Percentiles rank a stretch among this genome's conserved stretches.
Evolutionary conservation across 2,113 vertebrate genomes (phyloP).

Genomic region (Nibea albiflora): DNA sequence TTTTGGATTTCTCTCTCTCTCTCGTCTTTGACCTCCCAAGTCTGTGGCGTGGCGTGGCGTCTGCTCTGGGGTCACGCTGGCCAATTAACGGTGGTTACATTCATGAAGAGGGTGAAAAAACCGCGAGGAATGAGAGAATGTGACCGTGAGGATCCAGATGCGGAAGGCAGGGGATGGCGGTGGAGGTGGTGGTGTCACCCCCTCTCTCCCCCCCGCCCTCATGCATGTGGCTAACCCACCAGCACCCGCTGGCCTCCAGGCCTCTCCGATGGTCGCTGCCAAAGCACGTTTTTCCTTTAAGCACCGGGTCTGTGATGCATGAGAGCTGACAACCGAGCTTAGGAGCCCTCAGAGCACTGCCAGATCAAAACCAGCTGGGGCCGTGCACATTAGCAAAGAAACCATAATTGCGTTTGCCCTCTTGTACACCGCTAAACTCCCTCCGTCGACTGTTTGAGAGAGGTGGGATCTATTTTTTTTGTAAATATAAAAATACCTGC

Average conservation of each 20-base stretch:
- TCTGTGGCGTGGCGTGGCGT: constrained; percentile 60
- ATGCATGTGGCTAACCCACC: constrained; percentile 67
- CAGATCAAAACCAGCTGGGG: constrained; percentile 83
- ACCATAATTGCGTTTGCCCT: constrained; percentile 82
- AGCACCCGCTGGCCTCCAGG: constrained; percentile 68
- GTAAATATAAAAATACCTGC: constrained; percentile 59
- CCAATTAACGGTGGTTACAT: constrained; percentile 67
- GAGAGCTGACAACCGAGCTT: constrained; percentile 80
- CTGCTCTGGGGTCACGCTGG: constrained; percentile 68
- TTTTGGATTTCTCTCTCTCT: constrained; percentile 51
- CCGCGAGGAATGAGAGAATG: constrained; percentile 68
- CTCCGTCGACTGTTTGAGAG: constrained; percentile 44
- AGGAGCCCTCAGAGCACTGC: constrained; percentile 61
- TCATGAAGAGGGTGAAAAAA: constrained; percentile 70
- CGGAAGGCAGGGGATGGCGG: constrained; percentile 16
- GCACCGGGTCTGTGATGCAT: constrained; percentile 76
- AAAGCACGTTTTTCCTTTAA: constrained; percentile 81
- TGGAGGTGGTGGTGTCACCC: constrained; percentile 54
- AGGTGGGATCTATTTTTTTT: constrained; percentile 15
- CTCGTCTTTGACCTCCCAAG: constrained; percentile 64
- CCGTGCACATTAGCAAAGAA: constrained; percentile 75
- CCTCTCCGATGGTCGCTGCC: constrained; percentile 68
- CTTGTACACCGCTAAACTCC: constrained; percentile 69
- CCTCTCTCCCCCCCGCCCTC: background rate
- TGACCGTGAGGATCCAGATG: constrained; percentile 68